A percentile compares a stretch with the other conserved stretches of the same genome.
Conservation (phyloP, 2,797 vertebrate genomes). For the Limosa lapponica region DNA sequence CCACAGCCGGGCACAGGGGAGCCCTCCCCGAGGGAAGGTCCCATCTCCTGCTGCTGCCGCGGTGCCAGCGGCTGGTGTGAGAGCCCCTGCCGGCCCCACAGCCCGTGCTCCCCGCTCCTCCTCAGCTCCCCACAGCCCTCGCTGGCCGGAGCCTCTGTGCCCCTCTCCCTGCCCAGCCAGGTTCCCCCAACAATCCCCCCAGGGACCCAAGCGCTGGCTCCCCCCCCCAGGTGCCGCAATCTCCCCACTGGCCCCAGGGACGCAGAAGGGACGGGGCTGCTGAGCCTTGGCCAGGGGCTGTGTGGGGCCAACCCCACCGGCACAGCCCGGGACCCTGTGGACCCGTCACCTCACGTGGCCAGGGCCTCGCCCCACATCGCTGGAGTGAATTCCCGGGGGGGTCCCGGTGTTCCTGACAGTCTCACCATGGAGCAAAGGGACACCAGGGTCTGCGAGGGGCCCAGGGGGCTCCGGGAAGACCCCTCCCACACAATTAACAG, state of each 20-base stretch:
- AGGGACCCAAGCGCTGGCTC: accelerated
- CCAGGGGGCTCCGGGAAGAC: no score
- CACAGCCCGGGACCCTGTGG: no score
- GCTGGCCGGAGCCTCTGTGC: accelerated
- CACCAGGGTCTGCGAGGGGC: background rate
- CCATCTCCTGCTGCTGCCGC: background rate
- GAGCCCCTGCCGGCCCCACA: background rate
- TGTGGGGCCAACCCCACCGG: background rate
- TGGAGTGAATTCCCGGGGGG: accelerated
- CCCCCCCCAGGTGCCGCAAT: background rate
- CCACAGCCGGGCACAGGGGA: accelerated
- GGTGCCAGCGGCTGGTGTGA: background rate
- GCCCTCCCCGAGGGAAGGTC: background rate
- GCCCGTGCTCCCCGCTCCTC: background rate
- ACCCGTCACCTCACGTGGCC: accelerated
- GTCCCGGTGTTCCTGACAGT: accelerated
- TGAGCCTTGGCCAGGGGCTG: background rate
- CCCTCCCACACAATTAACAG: background rate
- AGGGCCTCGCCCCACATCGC: background rate
- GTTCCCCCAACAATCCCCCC: background rate
- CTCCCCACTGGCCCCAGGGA: background rate
- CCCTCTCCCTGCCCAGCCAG: background rate
- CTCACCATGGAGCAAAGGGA: background rate
- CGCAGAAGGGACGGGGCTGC: background rate
- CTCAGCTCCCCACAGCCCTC: accelerated